Percentiles rank a stretch among this genome's conserved stretches.
Conservation (phyloP, 2,888 invertebrate genomes). For the Nomada goodeniana region DNA sequence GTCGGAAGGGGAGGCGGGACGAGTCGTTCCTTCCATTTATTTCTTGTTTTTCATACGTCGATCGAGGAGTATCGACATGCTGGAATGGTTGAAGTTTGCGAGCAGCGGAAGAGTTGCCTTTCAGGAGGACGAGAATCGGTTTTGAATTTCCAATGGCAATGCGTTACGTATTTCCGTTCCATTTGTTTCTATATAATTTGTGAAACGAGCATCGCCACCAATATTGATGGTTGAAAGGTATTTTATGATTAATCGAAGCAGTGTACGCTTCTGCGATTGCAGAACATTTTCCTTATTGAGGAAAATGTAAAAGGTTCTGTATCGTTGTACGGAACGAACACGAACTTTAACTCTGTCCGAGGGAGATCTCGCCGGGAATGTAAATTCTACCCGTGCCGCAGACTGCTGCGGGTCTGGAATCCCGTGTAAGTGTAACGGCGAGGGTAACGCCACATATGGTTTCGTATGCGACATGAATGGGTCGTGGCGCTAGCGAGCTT, state of each 20-base stretch:
- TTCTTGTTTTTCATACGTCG: not conserved
- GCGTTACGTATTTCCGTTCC: no score
- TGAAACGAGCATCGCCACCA: no score
- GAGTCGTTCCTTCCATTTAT: not conserved
- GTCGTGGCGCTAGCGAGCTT: constrained; percentile 76
- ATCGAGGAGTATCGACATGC: constrained; percentile 1
- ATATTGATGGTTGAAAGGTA: no score
- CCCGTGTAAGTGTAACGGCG: constrained; percentile 57
- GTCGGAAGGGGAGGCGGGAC: constrained; percentile 12
- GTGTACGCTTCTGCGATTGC: no score
- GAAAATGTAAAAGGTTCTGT: not conserved
- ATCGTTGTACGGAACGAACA: not conserved
- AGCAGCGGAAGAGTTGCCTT: not conserved
- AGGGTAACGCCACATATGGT: constrained; percentile 70
- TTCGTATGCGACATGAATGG: constrained; percentile 76
- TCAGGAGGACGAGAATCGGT: not conserved
- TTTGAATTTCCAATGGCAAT: not conserved
- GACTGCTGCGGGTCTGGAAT: constrained; percentile 65
- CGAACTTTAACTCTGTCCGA: constrained; percentile 2
- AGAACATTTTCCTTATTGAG: not conserved
- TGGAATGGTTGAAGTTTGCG: no score
- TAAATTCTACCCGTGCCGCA: constrained; percentile 42
- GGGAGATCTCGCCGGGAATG: constrained; percentile 46
- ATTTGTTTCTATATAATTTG: no score
- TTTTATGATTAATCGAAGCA: no score